Conservation (phyloP, 2,888 invertebrate genomes). For the Melolontha melolontha region DNA sequence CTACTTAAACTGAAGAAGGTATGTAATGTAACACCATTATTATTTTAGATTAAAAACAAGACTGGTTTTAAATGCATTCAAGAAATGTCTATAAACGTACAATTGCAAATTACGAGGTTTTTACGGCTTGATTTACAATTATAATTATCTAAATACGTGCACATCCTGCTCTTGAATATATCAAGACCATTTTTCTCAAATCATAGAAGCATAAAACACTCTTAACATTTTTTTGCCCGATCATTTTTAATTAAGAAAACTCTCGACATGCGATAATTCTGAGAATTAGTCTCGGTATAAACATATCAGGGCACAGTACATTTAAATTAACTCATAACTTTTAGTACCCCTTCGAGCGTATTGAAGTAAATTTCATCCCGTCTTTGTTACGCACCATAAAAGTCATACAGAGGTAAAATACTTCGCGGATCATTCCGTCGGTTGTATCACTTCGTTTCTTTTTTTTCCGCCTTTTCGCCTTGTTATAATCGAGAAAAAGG, state of each 20-base stretch:
- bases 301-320: constrained; percentile 4
- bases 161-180: no score
- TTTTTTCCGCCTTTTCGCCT: constrained; percentile 1
- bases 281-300: constrained; percentile 18
- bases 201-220: background rate
- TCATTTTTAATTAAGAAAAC: constrained; percentile 9
- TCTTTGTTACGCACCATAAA: constrained; percentile 21
- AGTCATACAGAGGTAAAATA: background rate
- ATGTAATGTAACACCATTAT: no score
- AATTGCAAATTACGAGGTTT: constrained; percentile 24
- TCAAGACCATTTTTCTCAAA: no score
- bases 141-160: background rate
- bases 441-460: no score
- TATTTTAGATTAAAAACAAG: no score
- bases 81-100: background rate
- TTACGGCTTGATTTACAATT: constrained; percentile 6
- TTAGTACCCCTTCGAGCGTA: constrained; percentile 16
- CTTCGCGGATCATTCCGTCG: background rate
- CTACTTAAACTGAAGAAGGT: no score
- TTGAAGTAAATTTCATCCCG: constrained; percentile 13
- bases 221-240: background rate
- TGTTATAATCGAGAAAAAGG: constrained; percentile 2
- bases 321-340: constrained; percentile 24
- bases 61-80: no score
- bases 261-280: constrained; percentile 12